Evolutionary conservation across 1,140 invertebrate species (phyloP).

Genomic region (Drosophila punjabiensis): DNA sequence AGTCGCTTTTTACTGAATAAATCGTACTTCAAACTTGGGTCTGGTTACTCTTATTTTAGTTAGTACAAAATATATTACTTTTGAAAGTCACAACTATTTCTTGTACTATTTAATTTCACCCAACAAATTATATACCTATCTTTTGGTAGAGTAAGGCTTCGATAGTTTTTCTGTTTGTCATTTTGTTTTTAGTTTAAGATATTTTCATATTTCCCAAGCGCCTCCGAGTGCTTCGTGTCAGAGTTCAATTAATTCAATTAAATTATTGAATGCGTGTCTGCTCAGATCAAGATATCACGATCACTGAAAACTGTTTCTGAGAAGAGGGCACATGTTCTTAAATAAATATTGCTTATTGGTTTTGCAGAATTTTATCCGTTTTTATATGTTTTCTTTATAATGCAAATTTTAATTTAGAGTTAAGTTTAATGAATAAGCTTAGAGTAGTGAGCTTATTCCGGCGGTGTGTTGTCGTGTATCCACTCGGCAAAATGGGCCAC

Average conservation of each 20-base stretch:
- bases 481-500: constrained; percentile 89
- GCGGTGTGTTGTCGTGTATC: constrained; percentile 89
- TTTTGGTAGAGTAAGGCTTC: background rate
- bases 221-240: constrained; percentile 59
- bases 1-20: background rate
- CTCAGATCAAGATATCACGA: constrained; percentile 47
- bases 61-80: background rate
- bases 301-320: constrained; percentile 8
- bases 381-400: constrained; percentile 11
- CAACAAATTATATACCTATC: background rate
- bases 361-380: constrained; percentile 2
- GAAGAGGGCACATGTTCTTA: constrained; percentile 2
- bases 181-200: constrained; percentile 56
- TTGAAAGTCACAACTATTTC: background rate
- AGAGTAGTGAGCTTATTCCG: constrained; percentile 75
- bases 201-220: constrained; percentile 55
- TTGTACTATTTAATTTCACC: background rate
- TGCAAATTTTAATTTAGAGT: constrained; percentile 19
- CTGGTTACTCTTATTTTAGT: background rate
- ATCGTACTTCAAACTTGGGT: background rate
- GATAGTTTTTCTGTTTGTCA: constrained; percentile 13
- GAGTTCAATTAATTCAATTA: constrained; percentile 85
- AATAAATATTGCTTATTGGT: background rate
- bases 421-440: constrained; percentile 46
- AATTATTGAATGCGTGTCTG: constrained; percentile 61